Evolutionary conservation across 2,113 vertebrate species (phyloP), one percentile per base, ranked within the genome.

Genomic region (Melanocharis versteri): DNA sequence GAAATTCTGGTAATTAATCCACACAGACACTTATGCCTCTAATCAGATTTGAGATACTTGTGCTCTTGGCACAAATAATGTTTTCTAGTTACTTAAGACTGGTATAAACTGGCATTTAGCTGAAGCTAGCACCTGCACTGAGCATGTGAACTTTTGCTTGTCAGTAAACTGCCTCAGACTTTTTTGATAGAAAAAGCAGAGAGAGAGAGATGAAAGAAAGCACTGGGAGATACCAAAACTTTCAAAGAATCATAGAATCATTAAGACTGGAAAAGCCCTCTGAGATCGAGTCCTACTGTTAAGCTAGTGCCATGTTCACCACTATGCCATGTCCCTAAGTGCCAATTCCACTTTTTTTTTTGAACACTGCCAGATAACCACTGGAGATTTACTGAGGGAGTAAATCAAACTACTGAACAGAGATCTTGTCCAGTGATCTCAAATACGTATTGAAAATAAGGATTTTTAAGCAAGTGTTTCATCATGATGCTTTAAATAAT

Each of bases 1-100:
- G 62, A 94, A 89, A 90, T 94, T 37, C 72, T 60, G 65, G 82
- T 97, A 96, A 97, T 97, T 97, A 97, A 95, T 97, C 95, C 95
- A 71, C 75, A 93, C 93, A 96, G 95, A 83, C 45, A 91, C 65
- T 78, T 86, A 76, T 10, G 30, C 48, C 85, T 92, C 81, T 94
- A 86, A 95, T 97, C 75, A 96, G 82, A 95, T 95, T 89, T 4
- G 20, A 93, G 56, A 82, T 75, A 91, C 66, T 73, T 83, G 40
- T 78, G 87, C 89, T 95, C 53, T 92, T 96, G 95, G 89, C 93
- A 96, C 94, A 76, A 71, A 35, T 91, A 81, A 79, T 48, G 50
- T 91, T 90, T 95, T 47, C 93, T 57, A 13, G 13, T 69, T 84
- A 56, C 83, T 95, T 77, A 82, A 83, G 77, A 44, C 21, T 68